Conservation (phyloP, 2,888 invertebrate species). For the Reticulitermes lucifugus region DNA sequence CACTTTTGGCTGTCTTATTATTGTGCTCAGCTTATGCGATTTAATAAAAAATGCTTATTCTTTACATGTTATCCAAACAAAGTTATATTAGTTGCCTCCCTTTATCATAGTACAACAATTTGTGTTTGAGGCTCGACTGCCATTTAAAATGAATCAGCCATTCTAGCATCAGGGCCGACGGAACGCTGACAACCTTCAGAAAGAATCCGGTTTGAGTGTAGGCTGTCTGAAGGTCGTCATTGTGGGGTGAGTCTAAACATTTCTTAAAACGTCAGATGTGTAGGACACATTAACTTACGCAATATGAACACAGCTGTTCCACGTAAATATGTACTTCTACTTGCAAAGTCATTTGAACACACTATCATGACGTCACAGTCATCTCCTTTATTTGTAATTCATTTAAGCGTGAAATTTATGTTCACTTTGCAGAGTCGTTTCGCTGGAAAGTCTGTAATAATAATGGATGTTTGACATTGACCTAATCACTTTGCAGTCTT, state of each 20-base stretch:
- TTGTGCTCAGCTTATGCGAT: too few relatives aligned
- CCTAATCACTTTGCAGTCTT: not conserved
- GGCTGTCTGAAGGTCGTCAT: slow-evolving; percentile 1
- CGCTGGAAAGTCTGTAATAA: not conserved
- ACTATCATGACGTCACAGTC: slow-evolving; percentile 2
- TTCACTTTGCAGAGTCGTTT: not conserved
- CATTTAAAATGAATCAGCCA: too few relatives aligned
- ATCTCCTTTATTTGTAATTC: slow-evolving; percentile 6
- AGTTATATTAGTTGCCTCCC: too few relatives aligned
- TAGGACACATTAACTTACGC: slow-evolving; percentile 2
- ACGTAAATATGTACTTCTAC: slow-evolving; percentile 6
- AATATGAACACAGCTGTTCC: slow-evolving; percentile 26
- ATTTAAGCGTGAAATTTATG: not conserved
- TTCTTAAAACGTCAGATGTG: not conserved
- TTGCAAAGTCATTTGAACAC: slow-evolving; percentile 13
- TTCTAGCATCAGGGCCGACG: not conserved
- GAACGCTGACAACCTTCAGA: not conserved
- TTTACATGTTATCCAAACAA: too few relatives aligned
- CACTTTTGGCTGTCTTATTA: too few relatives aligned
- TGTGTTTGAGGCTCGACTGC: too few relatives aligned
- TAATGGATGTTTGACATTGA: not conserved
- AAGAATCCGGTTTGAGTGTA: not conserved
- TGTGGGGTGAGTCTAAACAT: not conserved
- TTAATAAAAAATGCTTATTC: too few relatives aligned
- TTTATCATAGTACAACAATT: too few relatives aligned